Evolutionary conservation across 2,888 invertebrate species (phyloP), one percentile per base, ranked within the genome.

Genomic region (Agonum fuliginosum): DNA sequence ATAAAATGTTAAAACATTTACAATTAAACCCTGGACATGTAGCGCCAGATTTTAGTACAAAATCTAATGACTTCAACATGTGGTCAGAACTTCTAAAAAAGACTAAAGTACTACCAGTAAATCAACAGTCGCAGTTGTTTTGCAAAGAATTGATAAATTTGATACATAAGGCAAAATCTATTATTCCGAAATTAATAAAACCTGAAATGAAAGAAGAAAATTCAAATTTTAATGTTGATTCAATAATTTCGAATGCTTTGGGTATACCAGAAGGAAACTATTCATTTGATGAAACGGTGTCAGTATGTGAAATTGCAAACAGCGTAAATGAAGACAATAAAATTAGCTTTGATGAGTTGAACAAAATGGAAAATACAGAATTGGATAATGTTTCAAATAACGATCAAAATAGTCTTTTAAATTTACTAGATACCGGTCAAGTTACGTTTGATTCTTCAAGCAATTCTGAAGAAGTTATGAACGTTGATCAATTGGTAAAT

Each of bases 11-110:
- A 17, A 86, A 90, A 76, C 93, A 93, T 84, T 90, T 91, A 79
- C 87, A 90, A 80, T 88, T 91, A 81, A 88, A 90, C 84, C 92
- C 92, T 1, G 88, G 88, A 78, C 93, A 93, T 83, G 90, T 91
- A 3, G 84, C 85, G 5, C 54, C 83, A n/a, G 82, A 84, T 19
- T 78, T 81, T 62, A 80, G 81, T 48, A 79, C 80, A 6, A 83
- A 82, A 37, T 78, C 80, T 5, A 58, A 78, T 12, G 78, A 81
- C 14, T 81, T 85, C 78, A 84, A 85, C 75, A 84, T 86, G 3
- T 86, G 86, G 85, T 84, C 86, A 78, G 84, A 84, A 78, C 80
- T 86, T 54, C 83, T 85, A 69, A 83, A 84, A 62, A 82, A 84
- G 24, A 84, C 84, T 2, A 84, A 84, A 71, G 85, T 84, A 75